Percentiles rank a stretch among this genome's conserved stretches.
phyloP scores from a whole-genome alignment of 1,140 invertebrate genomes.

The Drosophila lowei region DNA sequence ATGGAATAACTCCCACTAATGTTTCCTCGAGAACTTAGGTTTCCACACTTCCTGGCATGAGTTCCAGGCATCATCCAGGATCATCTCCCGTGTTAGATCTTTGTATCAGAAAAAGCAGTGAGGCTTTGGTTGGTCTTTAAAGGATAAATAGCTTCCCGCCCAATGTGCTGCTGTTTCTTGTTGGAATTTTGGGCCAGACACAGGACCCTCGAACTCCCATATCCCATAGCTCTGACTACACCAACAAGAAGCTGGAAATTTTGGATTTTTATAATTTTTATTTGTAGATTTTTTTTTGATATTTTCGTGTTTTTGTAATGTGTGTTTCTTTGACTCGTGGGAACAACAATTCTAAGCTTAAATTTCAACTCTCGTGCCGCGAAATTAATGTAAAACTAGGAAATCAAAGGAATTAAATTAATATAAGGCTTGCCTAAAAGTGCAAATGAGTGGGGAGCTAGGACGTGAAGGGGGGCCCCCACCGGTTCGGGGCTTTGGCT shows the following conservation, averaged over 20 bases:
- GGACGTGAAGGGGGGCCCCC: constrained; percentile 29
- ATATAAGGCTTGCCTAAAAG: constrained; percentile 53
- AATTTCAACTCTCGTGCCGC: constrained; percentile 63
- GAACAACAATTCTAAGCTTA: constrained; percentile 71
- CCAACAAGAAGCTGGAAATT: background rate
- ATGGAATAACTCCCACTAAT: too few species aligned
- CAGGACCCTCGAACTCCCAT: constrained; percentile 61
- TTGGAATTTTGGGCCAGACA: constrained; percentile 23
- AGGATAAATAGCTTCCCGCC: too few species aligned
- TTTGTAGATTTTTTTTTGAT: constrained; percentile 49
- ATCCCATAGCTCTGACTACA: too few species aligned
- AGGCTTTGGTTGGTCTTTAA: too few species aligned
- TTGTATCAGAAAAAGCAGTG: too few species aligned
- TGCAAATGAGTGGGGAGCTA: constrained; percentile 54
- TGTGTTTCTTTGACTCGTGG: constrained; percentile 37
- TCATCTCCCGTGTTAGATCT: too few species aligned
- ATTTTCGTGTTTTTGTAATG: constrained; percentile 31
- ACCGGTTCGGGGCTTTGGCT: constrained; percentile 27
- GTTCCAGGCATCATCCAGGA: too few species aligned
- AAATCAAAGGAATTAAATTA: constrained; percentile 55
- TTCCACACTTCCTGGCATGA: too few species aligned
- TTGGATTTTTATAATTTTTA: constrained; percentile 42
- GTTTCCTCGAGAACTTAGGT: too few species aligned
- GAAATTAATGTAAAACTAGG: constrained; percentile 70
- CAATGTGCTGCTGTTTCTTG: background rate